Evolutionary conservation across 2,797 vertebrate genomes (phyloP).

Genomic region (Acrossocheilus fasciatus): DNA sequence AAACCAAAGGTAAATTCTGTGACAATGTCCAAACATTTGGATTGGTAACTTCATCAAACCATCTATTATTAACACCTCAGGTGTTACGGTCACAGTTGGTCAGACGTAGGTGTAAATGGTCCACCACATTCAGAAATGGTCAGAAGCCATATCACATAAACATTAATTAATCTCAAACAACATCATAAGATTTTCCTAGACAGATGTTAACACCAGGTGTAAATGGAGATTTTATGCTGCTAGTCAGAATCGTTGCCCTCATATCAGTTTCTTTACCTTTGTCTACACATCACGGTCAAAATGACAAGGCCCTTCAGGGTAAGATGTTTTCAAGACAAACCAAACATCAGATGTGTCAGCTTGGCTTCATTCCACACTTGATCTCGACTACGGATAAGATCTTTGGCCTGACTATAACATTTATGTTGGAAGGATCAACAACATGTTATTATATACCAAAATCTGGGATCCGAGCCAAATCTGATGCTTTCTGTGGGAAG

Average conservation of each 20-base stretch:
- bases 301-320: slow-evolving; percentile 3
- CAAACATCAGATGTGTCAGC: slow-evolving; percentile 36
- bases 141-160: not conserved
- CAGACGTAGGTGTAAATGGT: not conserved
- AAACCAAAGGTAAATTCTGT: not conserved
- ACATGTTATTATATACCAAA: slow-evolving; percentile 5
- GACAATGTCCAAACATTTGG: not conserved
- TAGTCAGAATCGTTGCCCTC: not conserved
- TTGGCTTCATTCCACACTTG: slow-evolving; percentile 22
- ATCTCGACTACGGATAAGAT: slow-evolving; percentile 38
- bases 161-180: not conserved
- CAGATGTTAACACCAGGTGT: not conserved
- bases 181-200: not conserved
- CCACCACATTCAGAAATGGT: not conserved
- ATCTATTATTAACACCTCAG: not conserved
- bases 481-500: slow-evolving; percentile 36
- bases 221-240: not conserved
- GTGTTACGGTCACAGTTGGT: not conserved
- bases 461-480: slow-evolving; percentile 14
- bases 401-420: slow-evolving; percentile 29
- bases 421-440: slow-evolving; percentile 20
- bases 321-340: slow-evolving; percentile 30
- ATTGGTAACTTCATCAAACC: not conserved
- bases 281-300: not conserved
- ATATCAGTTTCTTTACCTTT: not conserved